Conservation (phyloP, 1,140 invertebrate genomes). For the Drosophila tristis region DNA sequence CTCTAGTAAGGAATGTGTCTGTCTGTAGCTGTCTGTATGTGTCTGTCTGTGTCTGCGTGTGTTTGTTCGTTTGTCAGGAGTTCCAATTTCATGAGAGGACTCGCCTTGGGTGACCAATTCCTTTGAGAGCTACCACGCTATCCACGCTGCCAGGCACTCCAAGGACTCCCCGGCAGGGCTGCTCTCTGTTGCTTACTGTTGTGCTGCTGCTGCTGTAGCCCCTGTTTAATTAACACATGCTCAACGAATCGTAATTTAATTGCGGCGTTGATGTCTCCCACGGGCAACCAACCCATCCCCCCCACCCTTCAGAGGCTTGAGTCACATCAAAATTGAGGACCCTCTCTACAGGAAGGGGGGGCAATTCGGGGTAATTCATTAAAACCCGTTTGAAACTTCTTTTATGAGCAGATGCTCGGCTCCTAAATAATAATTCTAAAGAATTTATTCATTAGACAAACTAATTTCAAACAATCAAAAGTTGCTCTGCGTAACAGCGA, state of each 20-base stretch:
- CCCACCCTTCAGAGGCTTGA: not conserved
- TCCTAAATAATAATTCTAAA: too few relatives aligned
- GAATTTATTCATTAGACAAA: too few relatives aligned
- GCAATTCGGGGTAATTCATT: not conserved
- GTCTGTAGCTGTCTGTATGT: not conserved
- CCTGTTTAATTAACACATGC: constrained; percentile 83
- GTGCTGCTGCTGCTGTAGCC: constrained; percentile 26
- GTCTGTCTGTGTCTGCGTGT: constrained; percentile 12
- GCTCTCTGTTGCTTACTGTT: too few relatives aligned
- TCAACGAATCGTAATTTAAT: constrained; percentile 84
- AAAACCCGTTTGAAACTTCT: too few relatives aligned
- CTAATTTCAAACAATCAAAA: too few relatives aligned
- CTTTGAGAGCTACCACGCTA: constrained; percentile 37
- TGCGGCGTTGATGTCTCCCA: constrained; percentile 67
- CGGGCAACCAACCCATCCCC: not conserved
- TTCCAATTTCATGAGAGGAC: constrained; percentile 37
- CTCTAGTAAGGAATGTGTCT: not conserved
- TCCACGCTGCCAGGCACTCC: constrained; percentile 43
- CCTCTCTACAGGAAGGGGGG: not conserved
- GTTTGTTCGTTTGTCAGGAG: constrained; percentile 32
- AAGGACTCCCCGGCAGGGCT: constrained; percentile 43
- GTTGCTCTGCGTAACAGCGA: not conserved
- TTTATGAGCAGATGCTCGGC: too few relatives aligned
- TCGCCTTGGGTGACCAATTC: constrained; percentile 57
- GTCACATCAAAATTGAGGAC: constrained; percentile 37